Percentiles rank a stretch among this genome's conserved stretches.
These are phyloP conservation scores for Notodonta dromedarius DNA, from an alignment of 2,888 invertebrate species.

Conservation along the genomic window DNA sequence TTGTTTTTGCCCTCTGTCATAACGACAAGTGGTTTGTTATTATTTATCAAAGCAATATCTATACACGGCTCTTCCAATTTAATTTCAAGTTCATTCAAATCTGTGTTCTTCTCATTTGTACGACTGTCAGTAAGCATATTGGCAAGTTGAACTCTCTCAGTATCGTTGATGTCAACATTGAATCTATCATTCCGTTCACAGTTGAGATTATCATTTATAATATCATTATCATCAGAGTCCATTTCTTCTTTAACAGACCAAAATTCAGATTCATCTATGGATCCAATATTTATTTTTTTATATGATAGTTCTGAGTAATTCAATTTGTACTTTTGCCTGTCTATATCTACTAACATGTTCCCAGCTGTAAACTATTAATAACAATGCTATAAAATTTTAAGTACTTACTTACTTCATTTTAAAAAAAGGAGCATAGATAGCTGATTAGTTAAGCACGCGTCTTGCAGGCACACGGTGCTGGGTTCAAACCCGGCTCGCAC, in stretches of 20 bases:
- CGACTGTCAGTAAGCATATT: background rate
- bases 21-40: background rate
- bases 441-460: too few relatives aligned
- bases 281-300: background rate
- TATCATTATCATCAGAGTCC: background rate
- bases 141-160: background rate
- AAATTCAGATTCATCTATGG: background rate
- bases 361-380: background rate
- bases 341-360: background rate
- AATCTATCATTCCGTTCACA: background rate
- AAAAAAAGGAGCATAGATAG: too few relatives aligned
- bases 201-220: background rate
- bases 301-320: background rate
- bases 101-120: background rate
- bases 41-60: background rate
- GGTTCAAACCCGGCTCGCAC: too few relatives aligned
- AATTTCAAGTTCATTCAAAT: background rate
- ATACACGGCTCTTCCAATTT: too few relatives aligned
- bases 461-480: too few relatives aligned
- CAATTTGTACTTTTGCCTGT: background rate
- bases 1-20: background rate
- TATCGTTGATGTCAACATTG: background rate
- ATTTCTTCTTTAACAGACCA: background rate
- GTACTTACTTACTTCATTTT: too few relatives aligned
- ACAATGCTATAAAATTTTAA: background rate